These are phyloP conservation scores for Dromiciops gliroides DNA, from an alignment of 2,113 vertebrate species.

Conservation along the genomic window DNA sequence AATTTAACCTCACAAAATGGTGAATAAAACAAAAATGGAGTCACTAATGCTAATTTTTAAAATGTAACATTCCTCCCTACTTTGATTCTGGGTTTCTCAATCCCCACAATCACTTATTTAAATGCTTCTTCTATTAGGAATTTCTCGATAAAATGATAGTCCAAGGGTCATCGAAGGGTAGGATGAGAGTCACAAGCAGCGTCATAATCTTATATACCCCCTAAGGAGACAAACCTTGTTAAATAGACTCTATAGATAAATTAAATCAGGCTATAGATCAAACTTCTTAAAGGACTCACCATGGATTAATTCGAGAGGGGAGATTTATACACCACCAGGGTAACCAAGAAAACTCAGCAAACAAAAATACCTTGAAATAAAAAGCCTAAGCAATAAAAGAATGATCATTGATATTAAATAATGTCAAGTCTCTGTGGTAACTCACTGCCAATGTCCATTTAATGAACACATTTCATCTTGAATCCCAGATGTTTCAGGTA, in stretches of 20 bases:
- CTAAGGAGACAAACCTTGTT: background rate
- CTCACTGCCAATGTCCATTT: background rate
- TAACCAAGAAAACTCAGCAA: background rate
- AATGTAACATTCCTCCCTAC: background rate
- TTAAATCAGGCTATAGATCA: background rate
- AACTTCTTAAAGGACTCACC: background rate
- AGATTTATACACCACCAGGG: background rate
- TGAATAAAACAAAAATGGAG: background rate
- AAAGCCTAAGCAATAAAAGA: background rate
- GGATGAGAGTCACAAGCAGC: background rate
- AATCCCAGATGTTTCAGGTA: background rate
- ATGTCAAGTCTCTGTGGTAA: background rate
- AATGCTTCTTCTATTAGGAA: background rate
- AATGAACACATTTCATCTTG: background rate
- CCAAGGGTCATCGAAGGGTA: background rate
- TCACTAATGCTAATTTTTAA: background rate
- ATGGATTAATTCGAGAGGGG: background rate
- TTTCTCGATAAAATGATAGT: background rate
- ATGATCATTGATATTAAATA: background rate
- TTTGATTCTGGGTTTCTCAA: background rate
- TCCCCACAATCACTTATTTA: background rate
- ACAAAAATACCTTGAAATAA: background rate
- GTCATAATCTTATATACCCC: background rate
- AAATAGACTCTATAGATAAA: background rate
- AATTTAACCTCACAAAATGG: background rate